Base-by-base conservation (phyloP, 2,113 vertebrate species). In the Seriola dumerili region DNA sequence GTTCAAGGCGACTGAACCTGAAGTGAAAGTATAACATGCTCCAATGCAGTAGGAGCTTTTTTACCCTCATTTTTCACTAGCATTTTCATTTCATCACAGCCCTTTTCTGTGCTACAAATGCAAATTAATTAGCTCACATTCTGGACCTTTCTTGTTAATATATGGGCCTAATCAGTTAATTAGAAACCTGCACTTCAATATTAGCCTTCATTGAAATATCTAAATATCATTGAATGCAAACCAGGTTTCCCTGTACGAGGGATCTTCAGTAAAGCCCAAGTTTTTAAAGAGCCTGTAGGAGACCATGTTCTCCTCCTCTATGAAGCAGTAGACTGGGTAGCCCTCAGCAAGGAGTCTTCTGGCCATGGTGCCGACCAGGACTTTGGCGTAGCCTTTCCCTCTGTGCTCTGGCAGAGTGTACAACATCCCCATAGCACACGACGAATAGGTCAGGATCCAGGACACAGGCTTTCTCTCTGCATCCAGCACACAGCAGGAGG, bases 231-330 rank as follows among this genome's bases (percentile, higher is more conserved):
- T 92, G 21, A 93, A 86, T 10, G 0, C 11, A 79, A 84, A 75
- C 88, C 92, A 95, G 13, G 55, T 1, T n/a, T 14, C 17, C 72
- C 85, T 94, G 72, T 90, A 85, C 12, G 90, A 84, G 5, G 93
- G 92, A 10, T 93, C 92, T 32, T 94, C 80, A 14, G 29, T 92
- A 55, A 95, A 95, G 40, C 94, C 95, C 57, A 95, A 17, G 48
- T 19, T 87, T 76, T 62, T 85, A 76, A 96, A 95, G 54, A 96
- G 91, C n/a, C 32, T 83, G 72, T 94, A 89, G 25, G 95, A 96
- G 6, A 68, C 19, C 0, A 8, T 0, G 34, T 94, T 95, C 23
- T 91, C 92, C 67, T 94, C 92, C 67, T 94, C 93, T 29, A 94
- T 58, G 42, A 78, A 92, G 77, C 94, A 93, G 87, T 82, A 95